Conservation (phyloP, 2,113 vertebrate species). For the Galeopterus variegatus region DNA sequence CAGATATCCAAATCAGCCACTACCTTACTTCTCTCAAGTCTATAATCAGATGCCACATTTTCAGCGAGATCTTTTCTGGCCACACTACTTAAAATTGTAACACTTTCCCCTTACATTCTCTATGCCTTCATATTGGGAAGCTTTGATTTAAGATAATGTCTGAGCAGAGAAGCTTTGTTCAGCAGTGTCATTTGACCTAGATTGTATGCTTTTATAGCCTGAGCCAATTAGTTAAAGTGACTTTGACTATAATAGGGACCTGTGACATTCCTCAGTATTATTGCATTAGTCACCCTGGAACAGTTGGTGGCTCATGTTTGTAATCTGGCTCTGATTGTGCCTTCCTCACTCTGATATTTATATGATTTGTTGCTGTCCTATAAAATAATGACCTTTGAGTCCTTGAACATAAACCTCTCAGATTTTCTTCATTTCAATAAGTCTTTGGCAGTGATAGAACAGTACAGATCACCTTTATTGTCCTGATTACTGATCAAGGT, state of each 20-base stretch:
- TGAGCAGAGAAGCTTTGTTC: constrained; percentile 62
- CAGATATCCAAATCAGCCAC: background rate
- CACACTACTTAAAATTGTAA: background rate
- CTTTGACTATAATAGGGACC: constrained; percentile 77
- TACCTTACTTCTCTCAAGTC: background rate
- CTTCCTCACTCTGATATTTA: constrained; percentile 70
- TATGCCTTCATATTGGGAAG: constrained; percentile 48
- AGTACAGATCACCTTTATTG: constrained; percentile 44
- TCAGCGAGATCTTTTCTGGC: background rate
- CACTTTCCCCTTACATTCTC: background rate
- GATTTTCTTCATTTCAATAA: constrained; percentile 47
- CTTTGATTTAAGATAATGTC: constrained; percentile 80
- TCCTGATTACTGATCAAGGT: constrained; percentile 38
- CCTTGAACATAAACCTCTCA: constrained; percentile 74
- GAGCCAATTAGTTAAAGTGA: constrained; percentile 82
- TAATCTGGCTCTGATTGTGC: constrained; percentile 56
- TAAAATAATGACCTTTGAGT: constrained; percentile 73
- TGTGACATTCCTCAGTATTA: constrained; percentile 70
- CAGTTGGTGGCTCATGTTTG: constrained; percentile 38
- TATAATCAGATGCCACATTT: background rate
- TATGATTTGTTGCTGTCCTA: constrained; percentile 56
- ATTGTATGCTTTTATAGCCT: constrained; percentile 77
- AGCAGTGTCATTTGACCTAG: constrained; percentile 63
- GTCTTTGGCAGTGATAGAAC: background rate
- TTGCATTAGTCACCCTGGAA: constrained; percentile 59